Evolutionary conservation across 2,113 vertebrate genomes (phyloP).

Genomic region (Oncorhynchus tshawytscha): DNA sequence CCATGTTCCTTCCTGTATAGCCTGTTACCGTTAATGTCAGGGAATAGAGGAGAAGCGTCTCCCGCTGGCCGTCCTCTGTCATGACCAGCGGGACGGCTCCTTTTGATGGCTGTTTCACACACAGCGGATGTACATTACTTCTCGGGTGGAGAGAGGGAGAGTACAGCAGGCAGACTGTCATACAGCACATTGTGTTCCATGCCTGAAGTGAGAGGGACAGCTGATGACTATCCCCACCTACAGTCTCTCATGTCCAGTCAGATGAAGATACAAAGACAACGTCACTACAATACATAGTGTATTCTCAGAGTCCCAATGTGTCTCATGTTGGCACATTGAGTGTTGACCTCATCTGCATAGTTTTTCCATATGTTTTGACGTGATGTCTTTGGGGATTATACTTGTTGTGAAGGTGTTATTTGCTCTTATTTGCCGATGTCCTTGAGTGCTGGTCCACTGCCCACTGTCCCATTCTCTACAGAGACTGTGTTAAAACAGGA

Average conservation of each 20-base stretch:
- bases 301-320: not conserved
- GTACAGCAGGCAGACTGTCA: not conserved
- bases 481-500: too few relatives aligned
- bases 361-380: not conserved
- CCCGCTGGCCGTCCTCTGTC: constrained; percentile 1
- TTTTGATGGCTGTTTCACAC: constrained; percentile 23
- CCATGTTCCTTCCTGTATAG: constrained; percentile 31
- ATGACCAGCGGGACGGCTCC: not conserved
- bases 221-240: not conserved
- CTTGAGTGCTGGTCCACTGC: constrained; percentile 21
- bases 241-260: constrained; percentile 1
- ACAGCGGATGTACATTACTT: not conserved
- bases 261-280: not conserved
- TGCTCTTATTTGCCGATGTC: constrained; percentile 3
- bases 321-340: not conserved
- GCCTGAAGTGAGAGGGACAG: constrained; percentile 1
- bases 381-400: not conserved
- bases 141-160: not conserved
- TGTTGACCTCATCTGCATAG: not conserved
- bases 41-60: constrained; percentile 12
- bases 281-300: not conserved
- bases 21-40: constrained; percentile 15
- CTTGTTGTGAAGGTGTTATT: not conserved
- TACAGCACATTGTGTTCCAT: not conserved
- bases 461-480: too few relatives aligned